A percentile compares a stretch with the other conserved stretches of the same genome.
phyloP scores from a whole-genome alignment of 2,888 invertebrate species.

The Euzetes globulus region DNA sequence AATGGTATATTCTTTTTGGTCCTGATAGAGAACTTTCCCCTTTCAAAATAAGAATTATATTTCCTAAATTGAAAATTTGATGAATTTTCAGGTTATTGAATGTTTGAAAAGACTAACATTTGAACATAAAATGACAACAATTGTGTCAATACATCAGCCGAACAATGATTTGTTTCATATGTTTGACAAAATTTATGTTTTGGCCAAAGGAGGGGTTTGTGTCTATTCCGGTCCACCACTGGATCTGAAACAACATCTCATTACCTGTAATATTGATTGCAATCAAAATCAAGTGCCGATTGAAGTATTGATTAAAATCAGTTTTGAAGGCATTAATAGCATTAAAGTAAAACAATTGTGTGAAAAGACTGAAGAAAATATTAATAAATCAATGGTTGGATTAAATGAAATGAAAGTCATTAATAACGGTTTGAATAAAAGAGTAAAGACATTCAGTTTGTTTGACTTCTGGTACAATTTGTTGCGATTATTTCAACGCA shows the following conservation, averaged over 20 bases:
- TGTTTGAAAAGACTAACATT: not conserved
- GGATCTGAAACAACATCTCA: not conserved
- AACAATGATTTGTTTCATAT: not conserved
- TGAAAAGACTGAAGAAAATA: not conserved
- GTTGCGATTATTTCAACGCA: too few species aligned
- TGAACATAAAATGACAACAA: not conserved
- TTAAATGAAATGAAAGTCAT: not conserved
- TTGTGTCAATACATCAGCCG: not conserved
- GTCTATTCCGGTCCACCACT: constrained; percentile 37
- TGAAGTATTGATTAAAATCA: not conserved
- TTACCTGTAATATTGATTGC: not conserved
- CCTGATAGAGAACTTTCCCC: too few species aligned
- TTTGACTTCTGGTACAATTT: not conserved
- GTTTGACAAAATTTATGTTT: not conserved
- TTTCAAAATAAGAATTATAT: too few species aligned
- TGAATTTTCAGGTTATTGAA: not conserved
- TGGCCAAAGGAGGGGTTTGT: constrained; percentile 32
- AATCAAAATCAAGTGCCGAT: not conserved
- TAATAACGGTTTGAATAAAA: too few species aligned
- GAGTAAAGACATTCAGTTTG: not conserved
- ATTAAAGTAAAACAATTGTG: not conserved
- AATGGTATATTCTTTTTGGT: too few species aligned
- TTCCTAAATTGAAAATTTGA: too few species aligned
- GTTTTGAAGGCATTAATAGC: not conserved
- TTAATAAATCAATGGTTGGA: too few species aligned